These are phyloP conservation scores for Globicephala melas DNA, from an alignment of 2,113 vertebrate genomes.

Conservation along the genomic window DNA sequence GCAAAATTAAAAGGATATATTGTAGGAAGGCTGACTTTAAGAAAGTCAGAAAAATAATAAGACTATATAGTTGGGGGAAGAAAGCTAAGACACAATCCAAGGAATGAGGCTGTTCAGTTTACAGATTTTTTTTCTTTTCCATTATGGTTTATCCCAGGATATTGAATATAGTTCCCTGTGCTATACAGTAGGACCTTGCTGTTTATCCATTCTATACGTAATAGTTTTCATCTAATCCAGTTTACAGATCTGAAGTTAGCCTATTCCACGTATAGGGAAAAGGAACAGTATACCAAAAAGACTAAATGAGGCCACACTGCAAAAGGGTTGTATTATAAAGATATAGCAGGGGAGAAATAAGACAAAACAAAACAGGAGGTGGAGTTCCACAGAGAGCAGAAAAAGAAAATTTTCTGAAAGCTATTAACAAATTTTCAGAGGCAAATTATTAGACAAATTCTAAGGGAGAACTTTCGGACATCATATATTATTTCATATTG, in stretches of 20 bases:
- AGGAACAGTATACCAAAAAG: not conserved
- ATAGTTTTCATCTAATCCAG: not conserved
- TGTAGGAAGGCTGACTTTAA: not conserved
- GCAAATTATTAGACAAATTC: not conserved
- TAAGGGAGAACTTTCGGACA: not conserved
- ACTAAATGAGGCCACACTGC: not conserved
- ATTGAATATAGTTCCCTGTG: not conserved
- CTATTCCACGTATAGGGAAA: not conserved
- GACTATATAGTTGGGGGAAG: not conserved
- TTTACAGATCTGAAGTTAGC: not conserved
- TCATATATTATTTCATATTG: not conserved
- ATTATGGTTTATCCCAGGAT: not conserved
- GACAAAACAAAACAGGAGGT: not conserved
- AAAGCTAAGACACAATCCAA: not conserved
- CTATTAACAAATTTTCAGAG: not conserved
- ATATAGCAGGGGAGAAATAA: not conserved
- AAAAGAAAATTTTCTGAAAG: not conserved
- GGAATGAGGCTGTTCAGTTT: not conserved
- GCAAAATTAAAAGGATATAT: conserved; percentile 8
- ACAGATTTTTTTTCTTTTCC: not conserved
- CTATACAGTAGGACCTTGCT: not conserved
- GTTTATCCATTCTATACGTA: not conserved
- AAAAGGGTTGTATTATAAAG: not conserved
- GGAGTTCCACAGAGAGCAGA: not conserved
- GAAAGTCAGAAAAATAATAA: not conserved